These are phyloP conservation scores for Psittacara wagleri DNA, from an alignment of 2,113 vertebrate genomes.

Conservation along the genomic window DNA sequence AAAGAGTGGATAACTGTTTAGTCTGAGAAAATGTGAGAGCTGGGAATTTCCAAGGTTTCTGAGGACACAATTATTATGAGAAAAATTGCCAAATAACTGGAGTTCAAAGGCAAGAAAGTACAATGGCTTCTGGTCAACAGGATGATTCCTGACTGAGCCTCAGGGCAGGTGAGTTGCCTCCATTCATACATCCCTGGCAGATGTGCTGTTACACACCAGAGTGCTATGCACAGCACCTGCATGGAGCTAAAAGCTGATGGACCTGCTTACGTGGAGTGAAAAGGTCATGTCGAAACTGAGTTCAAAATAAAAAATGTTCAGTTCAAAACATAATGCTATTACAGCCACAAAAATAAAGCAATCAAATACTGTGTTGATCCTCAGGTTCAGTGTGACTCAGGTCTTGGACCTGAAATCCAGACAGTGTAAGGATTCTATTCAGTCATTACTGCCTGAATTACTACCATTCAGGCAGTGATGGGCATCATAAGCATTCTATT, in stretches of 20 bases:
- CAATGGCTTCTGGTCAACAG: neutral
- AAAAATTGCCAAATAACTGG: neutral
- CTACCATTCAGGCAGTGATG: neutral
- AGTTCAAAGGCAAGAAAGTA: slow-evolving; percentile 9
- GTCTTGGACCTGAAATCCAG: neutral
- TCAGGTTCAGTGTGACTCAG: neutral
- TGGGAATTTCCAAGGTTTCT: neutral
- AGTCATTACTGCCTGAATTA: neutral
- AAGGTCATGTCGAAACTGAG: neutral
- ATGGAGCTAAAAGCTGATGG: neutral
- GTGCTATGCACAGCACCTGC: neutral
- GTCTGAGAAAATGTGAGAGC: neutral
- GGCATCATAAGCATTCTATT: neutral
- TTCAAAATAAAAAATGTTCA: neutral
- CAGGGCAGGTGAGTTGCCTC: neutral
- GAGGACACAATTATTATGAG: neutral
- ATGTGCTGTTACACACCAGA: neutral
- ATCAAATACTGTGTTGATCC: neutral
- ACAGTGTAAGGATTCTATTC: neutral
- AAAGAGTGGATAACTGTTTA: slow-evolving; percentile 14
- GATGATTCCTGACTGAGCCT: neutral
- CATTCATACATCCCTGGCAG: neutral
- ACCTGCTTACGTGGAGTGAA: neutral
- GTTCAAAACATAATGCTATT: neutral
- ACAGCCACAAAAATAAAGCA: neutral